A percentile compares a stretch with the other conserved stretches of the same genome.
phyloP scores from a whole-genome alignment of 2,888 invertebrate genomes.

The Clivina fossor region DNA sequence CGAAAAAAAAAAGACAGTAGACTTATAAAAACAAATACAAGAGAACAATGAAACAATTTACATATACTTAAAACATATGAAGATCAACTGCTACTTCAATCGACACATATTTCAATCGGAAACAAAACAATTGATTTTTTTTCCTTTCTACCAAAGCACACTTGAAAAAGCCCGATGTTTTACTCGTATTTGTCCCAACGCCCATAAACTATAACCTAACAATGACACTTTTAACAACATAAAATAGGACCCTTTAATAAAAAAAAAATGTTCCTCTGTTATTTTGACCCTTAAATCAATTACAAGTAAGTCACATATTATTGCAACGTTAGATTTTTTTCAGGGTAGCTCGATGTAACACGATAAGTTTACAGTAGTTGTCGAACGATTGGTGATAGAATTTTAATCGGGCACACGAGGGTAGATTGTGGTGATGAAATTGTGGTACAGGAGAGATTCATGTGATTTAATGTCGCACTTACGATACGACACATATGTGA shows the following conservation, averaged over 20 bases:
- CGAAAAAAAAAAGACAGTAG: neutral
- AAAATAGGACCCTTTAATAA: conserved; percentile 26
- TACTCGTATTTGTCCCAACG: conserved; percentile 25
- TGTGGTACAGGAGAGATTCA: conserved; percentile 13
- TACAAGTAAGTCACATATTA: conserved; percentile 29
- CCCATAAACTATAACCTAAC: conserved; percentile 32
- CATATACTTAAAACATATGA: conserved; percentile 2
- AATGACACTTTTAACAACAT: conserved; percentile 24
- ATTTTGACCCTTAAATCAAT: conserved; percentile 33
- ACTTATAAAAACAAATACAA: conserved; percentile 3
- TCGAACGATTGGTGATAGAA: neutral
- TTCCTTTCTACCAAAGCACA: conserved; percentile 1
- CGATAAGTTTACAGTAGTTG: conserved; percentile 20
- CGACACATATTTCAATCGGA: conserved; percentile 23
- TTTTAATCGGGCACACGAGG: neutral
- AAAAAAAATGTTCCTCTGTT: conserved; percentile 10
- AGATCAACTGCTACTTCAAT: conserved; percentile 1
- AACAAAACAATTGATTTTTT: conserved; percentile 25
- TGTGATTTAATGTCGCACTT: conserved; percentile 14
- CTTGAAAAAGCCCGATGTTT: conserved; percentile 28
- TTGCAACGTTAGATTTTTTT: conserved; percentile 4
- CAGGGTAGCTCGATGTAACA: conserved; percentile 7
- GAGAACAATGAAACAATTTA: conserved; percentile 10
- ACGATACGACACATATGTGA: conserved; percentile 25
- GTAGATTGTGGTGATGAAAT: conserved; percentile 10